These are phyloP conservation scores for Cirrhinus molitorella DNA, from an alignment of 2,797 vertebrate species.

Conservation along the genomic window DNA sequence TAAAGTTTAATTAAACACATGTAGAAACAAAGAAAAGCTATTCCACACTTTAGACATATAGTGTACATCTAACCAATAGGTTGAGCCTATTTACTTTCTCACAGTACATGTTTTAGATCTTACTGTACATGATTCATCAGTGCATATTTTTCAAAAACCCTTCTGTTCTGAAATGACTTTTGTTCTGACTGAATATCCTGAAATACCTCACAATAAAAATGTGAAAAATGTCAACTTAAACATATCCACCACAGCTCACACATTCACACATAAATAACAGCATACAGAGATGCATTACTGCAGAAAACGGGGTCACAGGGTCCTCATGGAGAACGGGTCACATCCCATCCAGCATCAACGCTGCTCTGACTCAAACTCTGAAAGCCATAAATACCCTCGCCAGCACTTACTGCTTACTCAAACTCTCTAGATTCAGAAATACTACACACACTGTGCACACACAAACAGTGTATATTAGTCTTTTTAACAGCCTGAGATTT, in stretches of 20 bases:
- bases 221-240: slow-evolving; percentile 7
- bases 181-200: not conserved
- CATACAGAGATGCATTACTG: slow-evolving; percentile 37
- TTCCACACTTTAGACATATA: no score
- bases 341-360: slow-evolving; percentile 36
- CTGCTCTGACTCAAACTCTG: slow-evolving; percentile 32
- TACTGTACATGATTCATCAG: slow-evolving; percentile 11
- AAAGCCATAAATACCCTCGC: slow-evolving; percentile 38
- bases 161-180: not conserved
- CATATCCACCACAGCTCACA: not conserved
- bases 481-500: slow-evolving; percentile 23
- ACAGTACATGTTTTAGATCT: not conserved
- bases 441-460: slow-evolving; percentile 20
- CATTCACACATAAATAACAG: slow-evolving; percentile 12
- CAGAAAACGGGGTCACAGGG: slow-evolving; percentile 35
- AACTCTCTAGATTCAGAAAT: slow-evolving; percentile 13
- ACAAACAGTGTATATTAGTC: not conserved
- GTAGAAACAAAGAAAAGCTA: no score
- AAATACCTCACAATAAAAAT: slow-evolving; percentile 12
- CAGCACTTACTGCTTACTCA: slow-evolving; percentile 35
- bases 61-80: no score
- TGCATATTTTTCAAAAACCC: not conserved
- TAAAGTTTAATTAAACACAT: no score
- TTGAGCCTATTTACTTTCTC: no score
- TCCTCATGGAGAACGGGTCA: slow-evolving; percentile 45